Evolutionary conservation across 2,888 invertebrate genomes (phyloP).

Genomic region (Onchidella celtica): DNA sequence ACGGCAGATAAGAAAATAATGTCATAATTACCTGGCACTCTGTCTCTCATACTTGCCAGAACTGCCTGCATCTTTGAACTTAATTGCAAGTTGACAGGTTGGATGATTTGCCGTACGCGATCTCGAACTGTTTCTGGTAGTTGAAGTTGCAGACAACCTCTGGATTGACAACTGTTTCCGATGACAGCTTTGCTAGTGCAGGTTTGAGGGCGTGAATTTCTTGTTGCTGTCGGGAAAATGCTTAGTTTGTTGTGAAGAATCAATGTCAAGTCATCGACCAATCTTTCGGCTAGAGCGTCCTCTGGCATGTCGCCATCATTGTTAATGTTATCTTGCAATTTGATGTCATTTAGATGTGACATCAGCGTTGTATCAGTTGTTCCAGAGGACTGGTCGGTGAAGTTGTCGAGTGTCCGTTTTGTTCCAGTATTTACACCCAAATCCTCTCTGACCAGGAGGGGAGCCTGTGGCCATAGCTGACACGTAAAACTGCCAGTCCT

Average conservation of each 20-base stretch:
- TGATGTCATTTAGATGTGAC: too few species aligned
- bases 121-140: neutral
- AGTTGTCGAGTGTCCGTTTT: too few species aligned
- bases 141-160: conserved; percentile 27
- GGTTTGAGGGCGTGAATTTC: neutral
- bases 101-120: conserved; percentile 26
- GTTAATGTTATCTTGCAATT: too few species aligned
- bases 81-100: conserved; percentile 15
- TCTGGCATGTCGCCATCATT: too few species aligned
- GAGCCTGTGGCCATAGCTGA: too few species aligned
- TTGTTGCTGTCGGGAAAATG: too few species aligned
- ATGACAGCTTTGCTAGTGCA: neutral
- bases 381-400: too few species aligned
- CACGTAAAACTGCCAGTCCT: too few species aligned
- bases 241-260: neutral
- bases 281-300: too few species aligned
- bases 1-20: conserved; percentile 43
- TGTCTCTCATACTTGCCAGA: neutral
- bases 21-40: conserved; percentile 34
- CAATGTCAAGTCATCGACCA: neutral
- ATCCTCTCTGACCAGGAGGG: too few species aligned
- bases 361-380: too few species aligned
- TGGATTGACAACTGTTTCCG: conserved; percentile 32
- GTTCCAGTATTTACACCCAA: too few species aligned
- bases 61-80: neutral